These are phyloP conservation scores for Bufo bufo DNA, from an alignment of 2,113 vertebrate species.

Conservation along the genomic window DNA sequence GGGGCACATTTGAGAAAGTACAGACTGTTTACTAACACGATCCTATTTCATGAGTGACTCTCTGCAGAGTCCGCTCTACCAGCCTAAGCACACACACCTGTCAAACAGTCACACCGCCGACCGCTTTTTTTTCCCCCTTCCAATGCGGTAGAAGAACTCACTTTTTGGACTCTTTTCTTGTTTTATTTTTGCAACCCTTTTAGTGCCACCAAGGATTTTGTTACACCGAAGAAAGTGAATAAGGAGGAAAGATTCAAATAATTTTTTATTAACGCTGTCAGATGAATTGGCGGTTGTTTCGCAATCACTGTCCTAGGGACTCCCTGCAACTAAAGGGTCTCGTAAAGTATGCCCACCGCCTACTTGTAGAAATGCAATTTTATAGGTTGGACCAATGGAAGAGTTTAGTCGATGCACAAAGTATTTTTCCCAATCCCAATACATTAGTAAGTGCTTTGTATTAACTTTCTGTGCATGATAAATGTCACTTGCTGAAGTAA, in stretches of 20 bases:
- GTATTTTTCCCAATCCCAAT: no score
- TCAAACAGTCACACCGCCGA: slow-evolving; percentile 68
- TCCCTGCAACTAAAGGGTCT: no score
- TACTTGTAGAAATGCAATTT: no score
- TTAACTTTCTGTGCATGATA: no score
- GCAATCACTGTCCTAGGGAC: neutral
- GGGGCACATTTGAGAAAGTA: slow-evolving; percentile 82
- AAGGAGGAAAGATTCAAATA: slow-evolving; percentile 41
- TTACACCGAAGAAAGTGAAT: slow-evolving; percentile 61
- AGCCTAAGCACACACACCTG: slow-evolving; percentile 72
- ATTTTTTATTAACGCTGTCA: slow-evolving; percentile 47
- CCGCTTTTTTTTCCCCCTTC: neutral
- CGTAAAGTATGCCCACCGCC: no score
- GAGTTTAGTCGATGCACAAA: no score
- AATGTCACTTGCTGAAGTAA: no score
- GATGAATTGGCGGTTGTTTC: slow-evolving; percentile 38
- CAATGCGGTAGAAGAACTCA: slow-evolving; percentile 50
- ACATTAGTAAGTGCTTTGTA: no score
- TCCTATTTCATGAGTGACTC: slow-evolving; percentile 71
- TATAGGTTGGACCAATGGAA: no score
- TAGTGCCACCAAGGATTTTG: slow-evolving; percentile 68
- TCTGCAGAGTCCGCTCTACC: slow-evolving; percentile 57
- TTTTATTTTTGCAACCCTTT: slow-evolving; percentile 59
- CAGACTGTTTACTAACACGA: slow-evolving; percentile 90
- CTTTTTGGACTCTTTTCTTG: slow-evolving; percentile 38